Evolutionary conservation across 2,888 invertebrate species (phyloP).

Genomic region (Ochlodes sylvanus): DNA sequence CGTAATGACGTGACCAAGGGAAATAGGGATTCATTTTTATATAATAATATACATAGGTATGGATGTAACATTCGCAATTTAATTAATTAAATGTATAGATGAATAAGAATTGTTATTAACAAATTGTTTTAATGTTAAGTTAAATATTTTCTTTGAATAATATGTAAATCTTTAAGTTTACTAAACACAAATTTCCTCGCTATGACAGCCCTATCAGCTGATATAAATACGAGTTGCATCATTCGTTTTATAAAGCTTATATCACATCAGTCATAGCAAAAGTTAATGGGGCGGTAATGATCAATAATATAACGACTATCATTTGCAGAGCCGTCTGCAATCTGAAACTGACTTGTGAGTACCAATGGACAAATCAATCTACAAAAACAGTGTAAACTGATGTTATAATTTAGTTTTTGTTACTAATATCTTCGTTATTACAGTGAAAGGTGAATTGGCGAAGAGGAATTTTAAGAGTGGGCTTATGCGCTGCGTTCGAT

Average conservation of each 20-base stretch:
- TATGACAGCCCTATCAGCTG: background rate
- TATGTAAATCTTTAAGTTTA: no score
- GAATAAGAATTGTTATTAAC: no score
- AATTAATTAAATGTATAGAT: no score
- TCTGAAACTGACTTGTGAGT: constrained; percentile 9
- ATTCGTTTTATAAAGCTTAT: constrained; percentile 12
- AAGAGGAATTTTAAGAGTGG: background rate
- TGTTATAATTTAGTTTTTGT: constrained; percentile 19
- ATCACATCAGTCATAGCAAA: constrained; percentile 12
- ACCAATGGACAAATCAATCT: background rate
- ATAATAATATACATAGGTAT: no score
- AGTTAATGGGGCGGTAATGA: constrained; percentile 20
- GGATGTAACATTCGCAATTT: no score
- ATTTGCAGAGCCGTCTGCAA: constrained; percentile 20
- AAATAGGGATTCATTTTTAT: no score
- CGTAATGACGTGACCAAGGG: no score
- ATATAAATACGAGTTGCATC: constrained; percentile 14
- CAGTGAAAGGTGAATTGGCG: background rate
- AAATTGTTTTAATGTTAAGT: no score
- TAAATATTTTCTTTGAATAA: no score
- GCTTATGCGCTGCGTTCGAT: background rate
- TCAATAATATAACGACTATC: constrained; percentile 23
- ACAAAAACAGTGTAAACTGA: constrained; percentile 4
- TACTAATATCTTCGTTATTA: background rate
- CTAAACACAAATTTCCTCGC: background rate